Percentiles rank a stretch among this genome's conserved stretches.
These are phyloP conservation scores for Atopsyche davidsoni DNA, from an alignment of 1,140 invertebrate species.

Conservation along the genomic window DNA sequence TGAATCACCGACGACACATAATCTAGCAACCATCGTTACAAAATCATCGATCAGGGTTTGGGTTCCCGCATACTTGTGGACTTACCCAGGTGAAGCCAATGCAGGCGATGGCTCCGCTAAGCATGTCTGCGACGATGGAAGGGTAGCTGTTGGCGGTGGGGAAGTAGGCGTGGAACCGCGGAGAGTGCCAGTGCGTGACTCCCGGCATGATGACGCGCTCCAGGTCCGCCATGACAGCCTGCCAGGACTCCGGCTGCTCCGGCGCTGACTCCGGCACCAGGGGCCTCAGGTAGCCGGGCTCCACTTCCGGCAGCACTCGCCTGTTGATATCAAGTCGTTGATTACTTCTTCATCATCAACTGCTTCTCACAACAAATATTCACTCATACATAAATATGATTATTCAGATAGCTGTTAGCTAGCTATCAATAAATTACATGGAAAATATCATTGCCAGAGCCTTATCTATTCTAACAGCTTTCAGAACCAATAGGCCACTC, in stretches of 20 bases:
- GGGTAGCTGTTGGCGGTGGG: constrained; percentile 95
- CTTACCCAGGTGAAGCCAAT: constrained; percentile 84
- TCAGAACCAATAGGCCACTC: too few species aligned
- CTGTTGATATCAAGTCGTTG: constrained; percentile 40
- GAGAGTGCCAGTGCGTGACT: constrained; percentile 96
- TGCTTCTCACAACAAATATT: not conserved
- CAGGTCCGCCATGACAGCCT: constrained; percentile 83
- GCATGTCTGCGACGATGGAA: constrained; percentile 89
- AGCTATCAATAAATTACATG: too few species aligned
- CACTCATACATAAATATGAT: not conserved
- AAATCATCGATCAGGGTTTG: too few species aligned
- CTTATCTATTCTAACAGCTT: too few species aligned
- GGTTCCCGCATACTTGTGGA: constrained; percentile 4
- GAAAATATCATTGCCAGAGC: too few species aligned
- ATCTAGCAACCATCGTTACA: not conserved
- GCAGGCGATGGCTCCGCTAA: constrained; percentile 88
- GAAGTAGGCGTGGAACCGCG: constrained; percentile 97
- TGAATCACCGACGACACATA: constrained; percentile 38
- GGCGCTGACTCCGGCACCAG: constrained; percentile 80
- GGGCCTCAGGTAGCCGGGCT: constrained; percentile 78
- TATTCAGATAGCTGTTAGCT: too few species aligned
- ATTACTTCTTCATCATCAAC: not conserved
- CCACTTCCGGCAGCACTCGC: constrained; percentile 70
- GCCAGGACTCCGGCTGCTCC: constrained; percentile 76
- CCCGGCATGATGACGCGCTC: constrained; percentile 96